Evolutionary conservation across 2,888 invertebrate genomes (phyloP).

Genomic region (Euproctis similis): DNA sequence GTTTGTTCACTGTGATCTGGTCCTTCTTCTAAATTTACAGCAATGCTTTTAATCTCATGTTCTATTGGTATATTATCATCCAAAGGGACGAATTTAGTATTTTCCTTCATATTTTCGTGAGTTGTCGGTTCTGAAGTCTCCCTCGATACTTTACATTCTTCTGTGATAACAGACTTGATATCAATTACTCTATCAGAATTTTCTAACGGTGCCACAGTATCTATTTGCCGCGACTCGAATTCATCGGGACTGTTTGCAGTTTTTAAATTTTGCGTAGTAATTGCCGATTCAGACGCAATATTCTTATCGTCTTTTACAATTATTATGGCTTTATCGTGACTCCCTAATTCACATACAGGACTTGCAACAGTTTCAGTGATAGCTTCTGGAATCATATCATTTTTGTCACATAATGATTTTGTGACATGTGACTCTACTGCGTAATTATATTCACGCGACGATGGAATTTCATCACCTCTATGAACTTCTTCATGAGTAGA

Average conservation of each 20-base stretch:
- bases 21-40: not conserved
- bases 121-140: not conserved
- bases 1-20: not conserved
- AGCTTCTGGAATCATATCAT: not conserved
- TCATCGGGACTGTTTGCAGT: not conserved
- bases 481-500: too few relatives aligned
- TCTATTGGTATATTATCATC: too few relatives aligned
- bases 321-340: not conserved
- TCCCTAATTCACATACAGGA: not conserved
- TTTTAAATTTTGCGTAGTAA: not conserved
- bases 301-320: not conserved
- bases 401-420: conserved; percentile 1
- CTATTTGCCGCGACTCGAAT: not conserved
- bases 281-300: not conserved
- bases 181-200: not conserved
- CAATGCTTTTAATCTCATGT: not conserved
- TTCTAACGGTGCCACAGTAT: not conserved
- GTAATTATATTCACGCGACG: conserved; percentile 2
- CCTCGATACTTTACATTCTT: not conserved
- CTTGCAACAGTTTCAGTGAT: conserved; percentile 1
- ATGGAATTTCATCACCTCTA: conserved; percentile 1
- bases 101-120: not conserved
- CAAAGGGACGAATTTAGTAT: not conserved
- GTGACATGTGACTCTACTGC: conserved; percentile 1
- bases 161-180: not conserved